These are phyloP conservation scores for Riparia riparia DNA, from an alignment of 2,113 vertebrate species.

Conservation along the genomic window DNA sequence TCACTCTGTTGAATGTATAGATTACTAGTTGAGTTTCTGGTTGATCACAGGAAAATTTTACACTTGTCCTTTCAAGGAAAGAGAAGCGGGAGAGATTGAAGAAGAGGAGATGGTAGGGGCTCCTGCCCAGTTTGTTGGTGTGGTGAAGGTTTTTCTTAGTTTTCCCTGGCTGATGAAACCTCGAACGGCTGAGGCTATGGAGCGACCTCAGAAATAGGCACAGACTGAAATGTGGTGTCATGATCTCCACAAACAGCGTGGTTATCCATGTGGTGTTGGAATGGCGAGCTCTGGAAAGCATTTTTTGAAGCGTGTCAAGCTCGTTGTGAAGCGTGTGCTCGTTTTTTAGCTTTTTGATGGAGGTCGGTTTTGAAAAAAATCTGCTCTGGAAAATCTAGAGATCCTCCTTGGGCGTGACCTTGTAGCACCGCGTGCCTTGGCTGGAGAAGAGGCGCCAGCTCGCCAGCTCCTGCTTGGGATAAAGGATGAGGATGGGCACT, in stretches of 20 bases:
- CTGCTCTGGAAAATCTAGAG: not conserved
- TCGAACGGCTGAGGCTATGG: not conserved
- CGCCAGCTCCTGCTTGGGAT: not conserved
- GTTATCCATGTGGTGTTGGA: not conserved
- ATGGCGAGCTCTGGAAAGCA: not conserved
- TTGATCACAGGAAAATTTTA: not conserved
- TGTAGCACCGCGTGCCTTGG: not conserved
- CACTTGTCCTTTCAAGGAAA: not conserved
- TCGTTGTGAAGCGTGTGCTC: not conserved
- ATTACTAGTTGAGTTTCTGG: not conserved
- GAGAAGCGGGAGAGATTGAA: not conserved
- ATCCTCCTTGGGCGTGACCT: constrained; percentile 48
- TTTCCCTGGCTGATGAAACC: not conserved
- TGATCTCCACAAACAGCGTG: not conserved
- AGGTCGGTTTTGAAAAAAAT: not conserved
- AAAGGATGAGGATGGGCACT: constrained; percentile 35
- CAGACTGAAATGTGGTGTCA: not conserved
- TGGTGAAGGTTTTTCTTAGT: not conserved
- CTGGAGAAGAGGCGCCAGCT: not conserved
- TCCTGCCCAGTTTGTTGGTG: not conserved
- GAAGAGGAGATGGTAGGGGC: not conserved
- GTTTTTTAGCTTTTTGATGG: not conserved
- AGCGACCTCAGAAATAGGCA: not conserved
- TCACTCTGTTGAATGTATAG: not conserved
- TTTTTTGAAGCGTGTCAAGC: not conserved